Base-by-base conservation (phyloP, 2,113 vertebrate species). In the Nannobrachium achirus region DNA sequence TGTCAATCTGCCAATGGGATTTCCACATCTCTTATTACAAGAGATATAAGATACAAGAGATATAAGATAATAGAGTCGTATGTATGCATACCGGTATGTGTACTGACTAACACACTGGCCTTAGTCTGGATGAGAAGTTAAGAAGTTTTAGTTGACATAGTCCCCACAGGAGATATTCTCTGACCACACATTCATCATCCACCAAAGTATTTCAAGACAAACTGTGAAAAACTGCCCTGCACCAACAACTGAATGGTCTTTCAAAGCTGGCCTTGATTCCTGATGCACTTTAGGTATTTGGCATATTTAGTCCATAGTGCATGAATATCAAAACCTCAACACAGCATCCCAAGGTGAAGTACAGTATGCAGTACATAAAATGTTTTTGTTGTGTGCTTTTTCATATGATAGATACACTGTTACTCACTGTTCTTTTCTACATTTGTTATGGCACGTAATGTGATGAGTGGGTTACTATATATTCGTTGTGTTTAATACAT, bases 121-220 rank as follows among this genome's bases (percentile, higher is more conserved):
- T 42, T 14, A 56, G 19, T 42, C 1, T 56, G 49, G 39, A 74
- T 57, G 45, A 64, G 59, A 68, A 44, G 58, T 63, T 48, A 56
- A 71, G 62, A 63, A 58, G 46, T 48, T 18, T 40, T 10, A 20
- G 11, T 33, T 55, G 2, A 33, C 11, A 62, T 10, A 19, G 42
- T 6, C 20, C 66, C 57, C 59, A 58, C 25, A 59, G 56, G 57
- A 60, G 18, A 73, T 64, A 76, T 66, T 76, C 57, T 76, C 60
- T 39, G 55, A 65, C 63, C 73, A 53, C 64, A 66, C 52, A 63
- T 81, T 73, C 65, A 74, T 80, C 64, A 44, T 71, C 72, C 63
- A 69, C 72, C 61, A 76, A 87, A 80, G 80, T 69, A 88, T 90
- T 88, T 90, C 18, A 20, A 42, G 73, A 85, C 81, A 76, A 80